These are phyloP conservation scores for Anguilla obscura DNA, from an alignment of 2,797 vertebrate genomes.

Conservation along the genomic window DNA sequence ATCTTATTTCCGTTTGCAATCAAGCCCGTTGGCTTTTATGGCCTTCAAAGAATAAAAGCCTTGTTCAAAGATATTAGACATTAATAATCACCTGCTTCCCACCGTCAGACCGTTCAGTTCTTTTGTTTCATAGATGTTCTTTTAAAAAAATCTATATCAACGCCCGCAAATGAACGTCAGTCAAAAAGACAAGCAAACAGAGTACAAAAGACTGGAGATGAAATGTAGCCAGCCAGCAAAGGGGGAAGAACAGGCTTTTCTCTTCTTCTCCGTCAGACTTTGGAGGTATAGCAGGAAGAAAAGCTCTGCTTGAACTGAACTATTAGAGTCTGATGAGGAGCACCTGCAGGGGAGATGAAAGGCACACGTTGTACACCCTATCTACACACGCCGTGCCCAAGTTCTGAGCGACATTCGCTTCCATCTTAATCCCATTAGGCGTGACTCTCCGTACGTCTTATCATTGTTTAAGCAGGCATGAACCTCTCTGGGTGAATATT, in stretches of 20 bases:
- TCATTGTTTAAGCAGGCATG: constrained; percentile 45
- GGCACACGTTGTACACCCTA: constrained; percentile 64
- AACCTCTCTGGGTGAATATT: constrained; percentile 33
- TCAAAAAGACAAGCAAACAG: not conserved
- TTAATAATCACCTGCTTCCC: not conserved
- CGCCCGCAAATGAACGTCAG: not conserved
- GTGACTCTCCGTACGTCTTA: constrained; percentile 37
- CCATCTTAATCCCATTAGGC: constrained; percentile 51
- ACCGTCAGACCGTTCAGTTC: not conserved
- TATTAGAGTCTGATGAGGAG: constrained; percentile 64
- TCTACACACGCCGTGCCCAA: constrained; percentile 41
- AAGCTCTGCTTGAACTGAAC: constrained; percentile 63
- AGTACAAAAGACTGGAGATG: not conserved
- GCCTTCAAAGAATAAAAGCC: not conserved
- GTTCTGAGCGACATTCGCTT: constrained; percentile 56
- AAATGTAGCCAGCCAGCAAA: not conserved
- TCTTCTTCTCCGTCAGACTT: constrained; percentile 54
- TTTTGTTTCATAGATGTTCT: not conserved
- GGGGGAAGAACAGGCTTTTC: not conserved
- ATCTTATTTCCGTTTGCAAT: not conserved
- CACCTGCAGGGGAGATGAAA: constrained; percentile 68
- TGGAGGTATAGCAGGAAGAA: constrained; percentile 51
- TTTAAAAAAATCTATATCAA: not conserved
- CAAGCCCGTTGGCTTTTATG: not conserved
- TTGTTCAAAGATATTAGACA: not conserved